Evolutionary conservation across 2,113 vertebrate species (phyloP).

Genomic region (Cygnus buccinator): DNA sequence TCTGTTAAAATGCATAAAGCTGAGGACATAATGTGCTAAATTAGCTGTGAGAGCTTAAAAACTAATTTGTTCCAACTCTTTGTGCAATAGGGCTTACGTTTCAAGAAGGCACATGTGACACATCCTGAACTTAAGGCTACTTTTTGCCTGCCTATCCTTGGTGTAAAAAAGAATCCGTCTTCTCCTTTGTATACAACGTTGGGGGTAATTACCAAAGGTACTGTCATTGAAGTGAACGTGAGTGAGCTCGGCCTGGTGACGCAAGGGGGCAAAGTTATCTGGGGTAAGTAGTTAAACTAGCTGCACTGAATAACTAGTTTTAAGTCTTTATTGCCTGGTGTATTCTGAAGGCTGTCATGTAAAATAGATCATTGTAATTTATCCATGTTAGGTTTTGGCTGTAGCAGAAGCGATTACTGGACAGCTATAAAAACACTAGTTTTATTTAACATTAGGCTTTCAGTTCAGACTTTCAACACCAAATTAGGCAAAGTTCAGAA

Average conservation of each 20-base stretch:
- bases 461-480: neutral
- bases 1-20: neutral
- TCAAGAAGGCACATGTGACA: conserved; percentile 97
- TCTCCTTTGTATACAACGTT: conserved; percentile 93
- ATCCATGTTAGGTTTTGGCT: neutral
- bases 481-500: neutral
- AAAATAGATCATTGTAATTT: neutral
- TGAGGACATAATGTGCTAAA: neutral
- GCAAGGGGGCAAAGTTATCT: conserved; percentile 97
- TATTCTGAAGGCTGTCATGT: neutral
- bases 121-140: conserved; percentile 98
- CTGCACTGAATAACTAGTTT: neutral
- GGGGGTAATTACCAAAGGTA: conserved; percentile 98
- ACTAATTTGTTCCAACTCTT: neutral
- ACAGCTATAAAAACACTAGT: neutral
- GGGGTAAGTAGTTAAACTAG: conserved; percentile 85
- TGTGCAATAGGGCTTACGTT: conserved; percentile 88
- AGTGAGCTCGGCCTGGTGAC: conserved; percentile 97
- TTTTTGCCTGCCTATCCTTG: conserved; percentile 95
- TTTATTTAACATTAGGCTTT: neutral
- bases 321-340: neutral
- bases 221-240: conserved; percentile 94
- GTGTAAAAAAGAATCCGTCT: conserved; percentile 98
- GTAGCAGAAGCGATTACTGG: neutral
- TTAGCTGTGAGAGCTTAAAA: neutral